Evolutionary conservation across 2,113 vertebrate genomes (phyloP), one percentile per base, ranked within the genome.

Genomic region (Toxostoma redivivum): DNA sequence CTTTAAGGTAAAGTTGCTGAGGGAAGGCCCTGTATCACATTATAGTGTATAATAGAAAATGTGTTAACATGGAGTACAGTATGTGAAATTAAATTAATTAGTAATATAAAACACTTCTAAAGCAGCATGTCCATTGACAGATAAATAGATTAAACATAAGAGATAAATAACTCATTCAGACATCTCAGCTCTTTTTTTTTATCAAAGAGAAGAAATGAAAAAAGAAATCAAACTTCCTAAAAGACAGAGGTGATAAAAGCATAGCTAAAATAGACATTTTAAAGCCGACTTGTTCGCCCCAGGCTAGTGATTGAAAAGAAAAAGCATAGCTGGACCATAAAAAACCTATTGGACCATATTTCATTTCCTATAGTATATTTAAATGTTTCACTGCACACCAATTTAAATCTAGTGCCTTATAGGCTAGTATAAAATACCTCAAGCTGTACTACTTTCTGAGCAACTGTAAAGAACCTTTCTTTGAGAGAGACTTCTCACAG

Each of bases 41-140:
- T 91, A 95, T 66, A 96, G 84, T 67, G 92, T 96, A 92, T 96
- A 97, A 97, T 58, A 96, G 94, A 97, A 98, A 98, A 98, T 81
- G 97, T 97, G 97, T 96, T 97, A 98, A 96, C 22, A 88, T 88
- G 93, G 89, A 92, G 92, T 93, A 94, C 66, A 90, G 87, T 91
- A 97, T 92, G 95, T 92, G 94, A 93, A 98, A 97, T 97, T 97
- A 97, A 97, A 98, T 98, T 98, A 98, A 98, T 98, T 98, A 98
- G 95, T 97, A 95, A 97, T 97, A 98, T 96, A 97, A 98, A 96
- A 64, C 89, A 92, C 92, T 96, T 96, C 95, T 97, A 97, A 97
- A 97, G 89, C 76, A 95, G 91, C 82, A 89, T 96, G 81, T 95
- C 70, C 82, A 96, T 89, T 95, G 93, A 97, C 92, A 97, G 94